These are phyloP conservation scores for Xylota sylvarum DNA, from an alignment of 2,888 invertebrate species.

Conservation along the genomic window DNA sequence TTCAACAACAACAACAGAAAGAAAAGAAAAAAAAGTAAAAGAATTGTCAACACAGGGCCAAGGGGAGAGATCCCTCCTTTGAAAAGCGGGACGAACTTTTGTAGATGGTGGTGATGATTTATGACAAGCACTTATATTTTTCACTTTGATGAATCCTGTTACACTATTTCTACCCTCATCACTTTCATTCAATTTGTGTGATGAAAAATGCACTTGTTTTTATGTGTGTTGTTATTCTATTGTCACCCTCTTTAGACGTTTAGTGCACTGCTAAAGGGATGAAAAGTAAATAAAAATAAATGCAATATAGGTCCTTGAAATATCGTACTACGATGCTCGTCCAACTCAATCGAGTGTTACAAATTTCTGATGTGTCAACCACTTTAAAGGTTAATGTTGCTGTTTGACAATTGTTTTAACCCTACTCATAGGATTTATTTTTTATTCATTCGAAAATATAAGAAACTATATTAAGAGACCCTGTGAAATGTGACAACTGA, in stretches of 20 bases:
- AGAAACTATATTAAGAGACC: too few relatives aligned
- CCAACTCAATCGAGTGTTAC: constrained; percentile 53
- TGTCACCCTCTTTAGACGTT: constrained; percentile 57
- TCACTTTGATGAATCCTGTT: constrained; percentile 73
- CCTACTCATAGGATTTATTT: constrained; percentile 25
- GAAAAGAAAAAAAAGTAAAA: constrained; percentile 38
- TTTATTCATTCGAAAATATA: not conserved
- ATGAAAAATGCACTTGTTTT: constrained; percentile 76
- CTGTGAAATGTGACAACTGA: too few relatives aligned
- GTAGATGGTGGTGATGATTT: constrained; percentile 56
- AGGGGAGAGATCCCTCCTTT: constrained; percentile 54
- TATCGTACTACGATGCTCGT: constrained; percentile 2
- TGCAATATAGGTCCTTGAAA: constrained; percentile 49
- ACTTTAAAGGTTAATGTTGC: constrained; percentile 61
- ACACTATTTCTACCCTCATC: constrained; percentile 39
- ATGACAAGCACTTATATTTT: constrained; percentile 74
- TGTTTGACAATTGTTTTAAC: constrained; percentile 55
- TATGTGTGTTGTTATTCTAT: constrained; percentile 50
- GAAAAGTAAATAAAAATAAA: constrained; percentile 62
- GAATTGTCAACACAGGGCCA: constrained; percentile 50
- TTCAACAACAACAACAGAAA: constrained; percentile 30
- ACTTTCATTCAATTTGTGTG: constrained; percentile 70
- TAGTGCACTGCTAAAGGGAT: constrained; percentile 64
- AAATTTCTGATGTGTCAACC: constrained; percentile 49
- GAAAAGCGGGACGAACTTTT: constrained; percentile 13